Conservation (phyloP, 2,113 vertebrate genomes). For the Aphelocoma coerulescens region DNA sequence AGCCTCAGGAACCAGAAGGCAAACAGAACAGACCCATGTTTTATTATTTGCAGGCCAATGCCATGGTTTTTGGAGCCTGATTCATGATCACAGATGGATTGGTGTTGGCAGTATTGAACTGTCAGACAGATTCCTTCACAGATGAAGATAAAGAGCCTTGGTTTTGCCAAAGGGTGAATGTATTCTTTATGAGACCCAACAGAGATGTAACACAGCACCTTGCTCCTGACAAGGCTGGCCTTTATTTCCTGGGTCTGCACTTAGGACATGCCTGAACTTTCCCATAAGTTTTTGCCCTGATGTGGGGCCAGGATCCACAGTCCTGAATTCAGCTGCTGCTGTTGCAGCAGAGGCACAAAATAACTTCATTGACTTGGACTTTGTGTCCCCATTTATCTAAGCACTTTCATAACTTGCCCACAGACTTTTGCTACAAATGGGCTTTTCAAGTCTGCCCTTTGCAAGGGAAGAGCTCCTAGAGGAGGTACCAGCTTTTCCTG, state of each 20-base stretch:
- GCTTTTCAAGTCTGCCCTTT: slow-evolving; percentile 7
- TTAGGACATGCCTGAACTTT: neutral
- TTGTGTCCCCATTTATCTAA: neutral
- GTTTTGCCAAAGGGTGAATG: slow-evolving; percentile 46
- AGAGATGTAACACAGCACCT: slow-evolving; percentile 49
- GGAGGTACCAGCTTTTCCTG: neutral
- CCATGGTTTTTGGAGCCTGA: neutral
- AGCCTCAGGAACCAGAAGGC: neutral
- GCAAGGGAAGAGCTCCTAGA: neutral
- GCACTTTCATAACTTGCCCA: neutral
- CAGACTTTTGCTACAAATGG: neutral
- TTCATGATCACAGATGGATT: slow-evolving; percentile 7
- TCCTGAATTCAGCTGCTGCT: neutral
- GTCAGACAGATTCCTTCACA: neutral
- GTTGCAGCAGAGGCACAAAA: neutral
- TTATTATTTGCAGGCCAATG: neutral
- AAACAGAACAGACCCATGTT: neutral
- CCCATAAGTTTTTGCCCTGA: slow-evolving; percentile 14
- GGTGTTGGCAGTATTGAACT: slow-evolving; percentile 25
- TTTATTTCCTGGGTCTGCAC: slow-evolving; percentile 45
- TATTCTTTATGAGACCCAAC: slow-evolving; percentile 30
- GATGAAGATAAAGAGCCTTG: slow-evolving; percentile 28
- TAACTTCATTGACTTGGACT: slow-evolving; percentile 15
- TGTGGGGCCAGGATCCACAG: slow-evolving; percentile 18
- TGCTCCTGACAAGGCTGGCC: slow-evolving; percentile 23